Conservation (phyloP, 2,888 invertebrate genomes). For the Acanthacorydalis orientalis region DNA sequence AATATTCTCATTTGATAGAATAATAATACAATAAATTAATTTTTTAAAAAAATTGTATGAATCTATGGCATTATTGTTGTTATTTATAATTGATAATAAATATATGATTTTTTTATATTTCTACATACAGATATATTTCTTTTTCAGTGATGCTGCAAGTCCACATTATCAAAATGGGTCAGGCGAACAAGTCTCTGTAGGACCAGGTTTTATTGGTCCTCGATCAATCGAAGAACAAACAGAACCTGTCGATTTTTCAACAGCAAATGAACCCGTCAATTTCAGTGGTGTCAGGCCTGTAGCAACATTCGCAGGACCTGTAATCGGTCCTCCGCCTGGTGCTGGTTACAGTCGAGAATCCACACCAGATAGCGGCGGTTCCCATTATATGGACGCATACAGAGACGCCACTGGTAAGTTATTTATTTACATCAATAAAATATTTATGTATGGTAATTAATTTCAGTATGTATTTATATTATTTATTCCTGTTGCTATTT, state of each 20-base stretch:
- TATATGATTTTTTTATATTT: too few species aligned
- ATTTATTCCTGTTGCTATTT: too few species aligned
- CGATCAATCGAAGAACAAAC: slow-evolving; percentile 44
- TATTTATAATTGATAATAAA: too few species aligned
- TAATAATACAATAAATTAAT: too few species aligned
- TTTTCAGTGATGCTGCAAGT: slow-evolving; percentile 33
- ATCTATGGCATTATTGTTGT: too few species aligned
- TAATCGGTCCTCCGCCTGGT: slow-evolving; percentile 40
- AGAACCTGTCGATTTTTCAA: slow-evolving; percentile 55
- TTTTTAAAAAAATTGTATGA: too few species aligned
- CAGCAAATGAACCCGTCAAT: slow-evolving; percentile 43
- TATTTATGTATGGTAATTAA: too few species aligned
- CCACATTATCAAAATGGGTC: slow-evolving; percentile 36
- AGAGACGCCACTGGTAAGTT: slow-evolving; percentile 66
- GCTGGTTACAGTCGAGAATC: slow-evolving; percentile 68
- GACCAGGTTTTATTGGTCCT: slow-evolving; percentile 36
- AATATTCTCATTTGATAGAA: too few species aligned
- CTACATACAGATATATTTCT: background rate
- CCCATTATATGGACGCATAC: slow-evolving; percentile 77
- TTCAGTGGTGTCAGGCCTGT: slow-evolving; percentile 41
- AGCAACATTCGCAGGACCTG: slow-evolving; percentile 22
- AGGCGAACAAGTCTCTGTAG: slow-evolving; percentile 30
- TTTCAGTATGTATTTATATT: too few species aligned
- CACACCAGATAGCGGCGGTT: slow-evolving; percentile 76
- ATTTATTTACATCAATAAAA: too few species aligned